Conservation (phyloP, 2,797 vertebrate species). For the Mastacembelus armatus region DNA sequence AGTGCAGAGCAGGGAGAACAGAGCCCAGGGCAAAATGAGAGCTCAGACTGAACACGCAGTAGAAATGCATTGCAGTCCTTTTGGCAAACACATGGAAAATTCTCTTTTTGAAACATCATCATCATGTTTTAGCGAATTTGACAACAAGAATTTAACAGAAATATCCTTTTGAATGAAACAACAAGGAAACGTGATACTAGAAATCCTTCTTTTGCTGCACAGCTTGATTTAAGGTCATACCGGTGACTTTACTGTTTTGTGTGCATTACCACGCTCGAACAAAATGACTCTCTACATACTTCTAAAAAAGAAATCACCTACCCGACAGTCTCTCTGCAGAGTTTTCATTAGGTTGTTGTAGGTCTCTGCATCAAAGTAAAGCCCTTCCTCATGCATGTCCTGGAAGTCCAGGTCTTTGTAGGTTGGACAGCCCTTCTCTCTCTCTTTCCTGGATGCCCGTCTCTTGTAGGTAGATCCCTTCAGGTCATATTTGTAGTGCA, state of each 20-base stretch:
- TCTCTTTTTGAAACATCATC: conserved; percentile 22
- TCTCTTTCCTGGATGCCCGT: conserved; percentile 93
- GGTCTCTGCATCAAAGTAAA: conserved; percentile 95
- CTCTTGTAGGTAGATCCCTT: conserved; percentile 98
- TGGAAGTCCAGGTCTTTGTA: conserved; percentile 97
- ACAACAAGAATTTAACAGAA: conserved; percentile 3
- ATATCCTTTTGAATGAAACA: neutral
- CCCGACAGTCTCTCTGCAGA: conserved; percentile 95
- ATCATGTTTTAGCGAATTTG: conserved; percentile 13
- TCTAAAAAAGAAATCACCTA: conserved; percentile 66
- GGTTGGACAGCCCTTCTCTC: conserved; percentile 92
- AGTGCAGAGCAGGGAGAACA: conserved; percentile 22
- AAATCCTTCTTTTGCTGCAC: conserved; percentile 16
- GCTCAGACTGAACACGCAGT: conserved; percentile 40
- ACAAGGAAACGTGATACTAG: neutral
- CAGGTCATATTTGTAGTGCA: conserved; percentile 97
- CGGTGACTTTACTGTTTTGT: neutral
- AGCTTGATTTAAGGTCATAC: conserved; percentile 4
- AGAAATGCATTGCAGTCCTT: conserved; percentile 38
- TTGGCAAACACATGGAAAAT: conserved; percentile 45
- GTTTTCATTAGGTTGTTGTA: conserved; percentile 97
- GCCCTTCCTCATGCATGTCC: conserved; percentile 95
- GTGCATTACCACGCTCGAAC: conserved; percentile 11
- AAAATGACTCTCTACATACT: neutral
- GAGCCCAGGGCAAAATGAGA: conserved; percentile 21